These are phyloP conservation scores for Trichopria drosophilae DNA, from an alignment of 2,888 invertebrate species.

Conservation along the genomic window DNA sequence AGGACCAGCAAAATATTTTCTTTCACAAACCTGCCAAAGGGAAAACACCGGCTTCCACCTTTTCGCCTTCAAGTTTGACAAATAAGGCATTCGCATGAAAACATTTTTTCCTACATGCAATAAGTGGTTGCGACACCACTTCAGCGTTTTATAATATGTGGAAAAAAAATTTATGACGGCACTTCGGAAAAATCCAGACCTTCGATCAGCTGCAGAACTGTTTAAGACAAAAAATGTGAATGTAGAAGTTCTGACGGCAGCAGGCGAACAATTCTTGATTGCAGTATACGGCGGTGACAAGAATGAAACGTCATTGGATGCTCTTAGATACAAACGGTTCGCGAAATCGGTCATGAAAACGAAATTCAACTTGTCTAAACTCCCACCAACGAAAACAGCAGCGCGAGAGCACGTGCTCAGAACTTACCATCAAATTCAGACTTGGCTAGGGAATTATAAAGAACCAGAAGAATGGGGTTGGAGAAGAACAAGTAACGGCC, in stretches of 20 bases:
- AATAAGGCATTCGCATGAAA: too few species aligned
- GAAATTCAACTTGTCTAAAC: constrained; percentile 6
- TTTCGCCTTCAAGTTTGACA: too few species aligned
- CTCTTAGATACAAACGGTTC: constrained; percentile 4
- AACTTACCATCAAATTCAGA: too few species aligned
- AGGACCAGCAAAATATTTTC: constrained; percentile 23
- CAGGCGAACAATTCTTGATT: constrained; percentile 32
- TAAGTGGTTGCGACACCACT: too few species aligned
- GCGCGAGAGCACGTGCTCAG: constrained; percentile 8
- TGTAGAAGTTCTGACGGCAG: constrained; percentile 14
- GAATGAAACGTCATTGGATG: constrained; percentile 7
- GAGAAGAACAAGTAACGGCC: too few species aligned
- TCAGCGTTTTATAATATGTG: constrained; percentile 8
- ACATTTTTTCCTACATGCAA: too few species aligned
- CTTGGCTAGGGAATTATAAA: too few species aligned
- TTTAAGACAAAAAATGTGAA: constrained; percentile 21
- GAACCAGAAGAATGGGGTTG: too few species aligned
- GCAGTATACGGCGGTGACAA: constrained; percentile 29
- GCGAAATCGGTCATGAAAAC: constrained; percentile 1
- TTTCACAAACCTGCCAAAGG: constrained; percentile 27
- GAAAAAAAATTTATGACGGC: constrained; percentile 9
- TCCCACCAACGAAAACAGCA: constrained; percentile 13
- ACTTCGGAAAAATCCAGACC: too few species aligned
- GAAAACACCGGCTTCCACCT: too few species aligned
- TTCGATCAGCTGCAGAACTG: constrained; percentile 2